Evolutionary conservation across 2,113 vertebrate species (phyloP).

Genomic region (Petroica traversi): DNA sequence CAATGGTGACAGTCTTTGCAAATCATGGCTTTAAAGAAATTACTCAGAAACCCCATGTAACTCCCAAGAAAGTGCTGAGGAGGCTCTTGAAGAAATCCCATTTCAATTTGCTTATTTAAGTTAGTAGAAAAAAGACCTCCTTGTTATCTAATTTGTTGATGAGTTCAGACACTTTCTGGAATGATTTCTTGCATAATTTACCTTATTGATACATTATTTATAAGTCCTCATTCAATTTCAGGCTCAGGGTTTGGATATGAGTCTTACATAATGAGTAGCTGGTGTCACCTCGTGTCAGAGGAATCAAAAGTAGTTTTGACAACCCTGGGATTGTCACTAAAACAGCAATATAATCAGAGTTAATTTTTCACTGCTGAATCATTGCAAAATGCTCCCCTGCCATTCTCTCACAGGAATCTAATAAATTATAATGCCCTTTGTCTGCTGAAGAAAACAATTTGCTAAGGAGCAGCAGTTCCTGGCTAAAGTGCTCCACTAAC

Average conservation of each 20-base stretch:
- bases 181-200: slow-evolving; percentile 60
- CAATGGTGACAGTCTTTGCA: background rate
- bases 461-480: background rate
- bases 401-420: background rate
- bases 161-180: slow-evolving; percentile 52
- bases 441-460: background rate
- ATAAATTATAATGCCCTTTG: background rate
- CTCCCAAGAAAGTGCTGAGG: background rate
- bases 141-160: slow-evolving; percentile 59
- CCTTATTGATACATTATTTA: slow-evolving; percentile 54
- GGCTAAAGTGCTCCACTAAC: background rate
- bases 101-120: slow-evolving; percentile 46
- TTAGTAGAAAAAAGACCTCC: slow-evolving; percentile 6
- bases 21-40: background rate
- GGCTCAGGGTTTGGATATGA: background rate
- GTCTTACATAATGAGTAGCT: slow-evolving; percentile 20
- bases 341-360: background rate
- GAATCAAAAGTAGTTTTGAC: slow-evolving; percentile 12
- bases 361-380: slow-evolving; percentile 28
- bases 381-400: slow-evolving; percentile 20
- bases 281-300: background rate
- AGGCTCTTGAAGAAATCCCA: slow-evolving; percentile 46
- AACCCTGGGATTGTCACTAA: background rate
- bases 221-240: slow-evolving; percentile 12
- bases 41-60: background rate